phyloP scores from a whole-genome alignment of 2,113 vertebrate genomes.

The Fregetta grallaria region DNA sequence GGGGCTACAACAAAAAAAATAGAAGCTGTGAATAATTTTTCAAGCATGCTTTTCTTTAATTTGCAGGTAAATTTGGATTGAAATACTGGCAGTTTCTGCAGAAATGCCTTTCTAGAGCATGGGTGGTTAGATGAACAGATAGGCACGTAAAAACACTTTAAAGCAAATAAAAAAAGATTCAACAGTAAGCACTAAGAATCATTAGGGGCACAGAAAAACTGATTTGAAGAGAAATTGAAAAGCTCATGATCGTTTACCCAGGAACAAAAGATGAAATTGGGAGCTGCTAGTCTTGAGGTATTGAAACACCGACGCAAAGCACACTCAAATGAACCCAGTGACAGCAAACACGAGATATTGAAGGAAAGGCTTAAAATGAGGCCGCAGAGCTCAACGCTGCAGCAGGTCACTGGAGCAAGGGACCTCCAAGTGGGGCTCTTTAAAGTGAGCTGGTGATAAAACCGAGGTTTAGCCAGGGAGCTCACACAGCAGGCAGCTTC shows the following conservation, averaged over 20 bases:
- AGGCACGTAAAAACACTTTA: background rate
- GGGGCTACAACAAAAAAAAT: background rate
- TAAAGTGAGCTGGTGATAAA: background rate
- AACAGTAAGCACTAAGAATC: background rate
- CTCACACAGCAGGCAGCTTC: background rate
- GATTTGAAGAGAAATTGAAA: background rate
- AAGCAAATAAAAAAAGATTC: background rate
- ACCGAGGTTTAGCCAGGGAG: rapidly evolving
- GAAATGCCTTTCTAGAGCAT: background rate
- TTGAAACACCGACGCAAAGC: background rate
- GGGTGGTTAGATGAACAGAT: background rate
- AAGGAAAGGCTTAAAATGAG: background rate
- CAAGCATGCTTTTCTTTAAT: background rate
- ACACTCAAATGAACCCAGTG: background rate
- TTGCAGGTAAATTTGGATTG: background rate
- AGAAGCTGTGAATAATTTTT: background rate
- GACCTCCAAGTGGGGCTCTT: background rate
- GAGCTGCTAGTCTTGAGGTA: background rate
- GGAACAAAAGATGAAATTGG: background rate
- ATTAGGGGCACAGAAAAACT: background rate
- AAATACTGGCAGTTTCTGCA: background rate
- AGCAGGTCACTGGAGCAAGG: background rate
- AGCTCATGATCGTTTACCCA: background rate
- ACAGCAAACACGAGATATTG: background rate
- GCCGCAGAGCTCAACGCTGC: background rate